phyloP scores from a whole-genome alignment of 2,888 invertebrate species.

The Magallana nippona region DNA sequence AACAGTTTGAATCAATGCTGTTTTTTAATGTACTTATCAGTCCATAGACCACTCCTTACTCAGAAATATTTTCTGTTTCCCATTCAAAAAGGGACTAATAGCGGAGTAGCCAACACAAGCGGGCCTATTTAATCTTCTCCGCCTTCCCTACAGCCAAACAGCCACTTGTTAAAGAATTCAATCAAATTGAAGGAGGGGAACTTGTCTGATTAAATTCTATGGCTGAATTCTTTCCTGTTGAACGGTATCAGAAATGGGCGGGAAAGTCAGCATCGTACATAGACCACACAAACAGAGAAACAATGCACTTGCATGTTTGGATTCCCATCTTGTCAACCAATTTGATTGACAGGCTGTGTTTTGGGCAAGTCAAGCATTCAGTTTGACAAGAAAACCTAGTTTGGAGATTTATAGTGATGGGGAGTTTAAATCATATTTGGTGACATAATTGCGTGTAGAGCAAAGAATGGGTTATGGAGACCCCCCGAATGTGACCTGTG shows the following conservation, averaged over 20 bases:
- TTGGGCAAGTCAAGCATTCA: conserved; percentile 25
- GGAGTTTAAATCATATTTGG: conserved; percentile 28
- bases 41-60: too few relatives aligned
- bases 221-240: conserved; percentile 22
- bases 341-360: conserved; percentile 26
- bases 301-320: conserved; percentile 12
- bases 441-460: conserved; percentile 29
- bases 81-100: not conserved
- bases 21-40: too few relatives aligned
- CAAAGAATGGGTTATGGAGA: conserved; percentile 16
- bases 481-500: not conserved
- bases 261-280: not conserved
- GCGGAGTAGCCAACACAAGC: conserved; percentile 11
- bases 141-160: conserved; percentile 18
- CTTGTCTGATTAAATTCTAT: conserved; percentile 26
- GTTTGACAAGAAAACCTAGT: not conserved
- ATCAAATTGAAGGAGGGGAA: conserved; percentile 22
- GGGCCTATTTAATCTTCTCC: conserved; percentile 13
- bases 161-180: conserved; percentile 24
- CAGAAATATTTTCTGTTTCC: conserved; percentile 1
- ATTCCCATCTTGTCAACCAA: conserved; percentile 15
- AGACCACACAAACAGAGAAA: conserved; percentile 30
- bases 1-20: too few relatives aligned
- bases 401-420: not conserved
- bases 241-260: conserved; percentile 28